A percentile compares a stretch with the other conserved stretches of the same genome.
phyloP scores from a whole-genome alignment of 2,888 invertebrate genomes.

The Nymphalis polychloros region DNA sequence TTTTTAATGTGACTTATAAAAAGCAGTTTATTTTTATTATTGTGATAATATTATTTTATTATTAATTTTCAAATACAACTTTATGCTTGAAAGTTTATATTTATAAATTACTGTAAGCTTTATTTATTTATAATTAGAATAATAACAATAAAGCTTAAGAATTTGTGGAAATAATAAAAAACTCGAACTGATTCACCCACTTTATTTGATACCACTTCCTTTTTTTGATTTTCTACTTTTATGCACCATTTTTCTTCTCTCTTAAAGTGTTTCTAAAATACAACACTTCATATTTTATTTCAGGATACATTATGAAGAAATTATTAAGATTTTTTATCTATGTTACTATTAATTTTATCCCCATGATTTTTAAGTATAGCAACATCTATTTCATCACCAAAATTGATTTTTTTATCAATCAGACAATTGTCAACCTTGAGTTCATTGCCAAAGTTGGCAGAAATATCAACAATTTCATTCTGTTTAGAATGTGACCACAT shows the following conservation, averaged over 20 bases:
- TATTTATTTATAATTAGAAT: not conserved
- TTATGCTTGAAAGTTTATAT: not conserved
- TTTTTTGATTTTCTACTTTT: constrained; percentile 4
- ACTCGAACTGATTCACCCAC: not conserved
- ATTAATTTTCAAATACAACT: too few species aligned
- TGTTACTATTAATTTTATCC: constrained; percentile 56
- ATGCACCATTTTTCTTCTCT: constrained; percentile 11
- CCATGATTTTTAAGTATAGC: constrained; percentile 48
- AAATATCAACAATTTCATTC: constrained; percentile 57
- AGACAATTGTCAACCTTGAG: constrained; percentile 42
- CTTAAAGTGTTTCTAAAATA: constrained; percentile 10
- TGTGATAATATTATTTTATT: too few species aligned
- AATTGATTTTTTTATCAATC: constrained; percentile 56
- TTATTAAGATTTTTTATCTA: constrained; percentile 73
- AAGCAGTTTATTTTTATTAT: too few species aligned
- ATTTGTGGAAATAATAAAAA: not conserved
- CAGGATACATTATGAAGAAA: constrained; percentile 14
- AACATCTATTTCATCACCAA: constrained; percentile 55
- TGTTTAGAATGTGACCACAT: constrained; percentile 71
- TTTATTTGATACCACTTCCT: not conserved
- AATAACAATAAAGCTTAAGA: not conserved
- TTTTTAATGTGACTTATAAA: too few species aligned
- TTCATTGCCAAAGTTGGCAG: constrained; percentile 64
- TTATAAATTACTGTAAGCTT: too few species aligned
- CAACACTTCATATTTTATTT: constrained; percentile 13